phyloP scores from a whole-genome alignment of 2,888 invertebrate genomes.

The Pherbina coryleti region DNA sequence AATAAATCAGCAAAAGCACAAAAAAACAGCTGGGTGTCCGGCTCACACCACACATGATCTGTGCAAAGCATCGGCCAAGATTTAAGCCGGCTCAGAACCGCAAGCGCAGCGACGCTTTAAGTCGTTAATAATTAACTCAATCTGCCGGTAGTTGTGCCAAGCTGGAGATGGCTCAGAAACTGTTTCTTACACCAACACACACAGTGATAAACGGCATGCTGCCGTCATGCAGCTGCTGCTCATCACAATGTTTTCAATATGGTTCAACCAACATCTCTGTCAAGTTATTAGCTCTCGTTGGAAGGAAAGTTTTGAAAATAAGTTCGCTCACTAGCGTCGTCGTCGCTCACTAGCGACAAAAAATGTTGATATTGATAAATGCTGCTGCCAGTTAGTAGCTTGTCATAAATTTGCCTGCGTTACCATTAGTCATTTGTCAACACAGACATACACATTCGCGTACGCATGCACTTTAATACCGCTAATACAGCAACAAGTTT shows the following conservation, averaged over 20 bases:
- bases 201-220: not conserved
- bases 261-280: constrained; percentile 18
- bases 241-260: constrained; percentile 9
- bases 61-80: not conserved
- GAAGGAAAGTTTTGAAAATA: not conserved
- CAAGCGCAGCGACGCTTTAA: constrained; percentile 15
- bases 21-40: constrained; percentile 24
- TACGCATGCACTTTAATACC: too few species aligned
- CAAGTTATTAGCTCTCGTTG: not conserved
- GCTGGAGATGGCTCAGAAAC: not conserved
- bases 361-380: constrained; percentile 47
- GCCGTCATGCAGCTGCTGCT: not conserved
- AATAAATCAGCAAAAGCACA: constrained; percentile 29
- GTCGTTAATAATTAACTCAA: constrained; percentile 65
- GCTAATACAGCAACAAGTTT: too few species aligned
- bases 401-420: constrained; percentile 68
- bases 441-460: constrained; percentile 35
- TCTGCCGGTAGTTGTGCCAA: constrained; percentile 43
- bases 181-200: constrained; percentile 44
- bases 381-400: constrained; percentile 60
- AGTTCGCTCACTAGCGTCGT: not conserved
- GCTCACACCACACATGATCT: not conserved
- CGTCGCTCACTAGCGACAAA: not conserved
- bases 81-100: not conserved
- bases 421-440: constrained; percentile 61